Percentiles rank a stretch among this genome's conserved stretches.
These are phyloP conservation scores for Schizotus pectinicornis DNA, from an alignment of 2,888 invertebrate species.

Conservation along the genomic window DNA sequence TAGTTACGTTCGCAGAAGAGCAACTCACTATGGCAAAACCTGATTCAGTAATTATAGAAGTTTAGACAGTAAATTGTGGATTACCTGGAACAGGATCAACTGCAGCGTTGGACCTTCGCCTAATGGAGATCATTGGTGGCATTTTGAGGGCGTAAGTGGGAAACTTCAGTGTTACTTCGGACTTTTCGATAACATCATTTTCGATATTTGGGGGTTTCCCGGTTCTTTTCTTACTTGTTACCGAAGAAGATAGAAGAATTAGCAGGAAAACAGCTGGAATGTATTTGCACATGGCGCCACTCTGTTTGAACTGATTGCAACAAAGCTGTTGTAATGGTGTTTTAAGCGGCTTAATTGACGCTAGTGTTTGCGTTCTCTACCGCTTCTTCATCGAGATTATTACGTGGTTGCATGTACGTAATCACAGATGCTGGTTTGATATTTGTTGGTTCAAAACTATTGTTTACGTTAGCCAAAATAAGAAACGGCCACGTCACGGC, in stretches of 20 bases:
- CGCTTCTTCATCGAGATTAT: neutral
- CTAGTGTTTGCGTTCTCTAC: neutral
- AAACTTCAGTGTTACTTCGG: constrained; percentile 20
- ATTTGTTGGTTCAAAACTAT: constrained; percentile 18
- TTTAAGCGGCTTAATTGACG: neutral
- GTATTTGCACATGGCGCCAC: constrained; percentile 6
- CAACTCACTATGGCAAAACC: constrained; percentile 32
- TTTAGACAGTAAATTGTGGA: neutral
- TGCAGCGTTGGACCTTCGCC: constrained; percentile 6
- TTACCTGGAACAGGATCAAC: constrained; percentile 17
- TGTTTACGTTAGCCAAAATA: constrained; percentile 14
- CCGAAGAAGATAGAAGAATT: constrained; percentile 4
- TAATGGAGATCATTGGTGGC: constrained; percentile 16
- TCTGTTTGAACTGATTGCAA: neutral
- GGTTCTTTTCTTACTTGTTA: constrained; percentile 1
- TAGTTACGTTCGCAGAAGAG: constrained; percentile 27
- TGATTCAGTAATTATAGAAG: neutral
- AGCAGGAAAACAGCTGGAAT: neutral
- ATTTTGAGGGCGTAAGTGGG: constrained; percentile 19
- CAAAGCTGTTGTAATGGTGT: too few relatives aligned
- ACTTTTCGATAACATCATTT: constrained; percentile 24
- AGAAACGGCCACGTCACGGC: too few relatives aligned
- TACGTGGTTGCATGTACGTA: constrained; percentile 14
- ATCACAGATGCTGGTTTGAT: constrained; percentile 12
- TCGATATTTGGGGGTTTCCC: neutral